Base-by-base conservation (phyloP, 2,888 invertebrate species). In the Hydroisotoma schaefferi region DNA sequence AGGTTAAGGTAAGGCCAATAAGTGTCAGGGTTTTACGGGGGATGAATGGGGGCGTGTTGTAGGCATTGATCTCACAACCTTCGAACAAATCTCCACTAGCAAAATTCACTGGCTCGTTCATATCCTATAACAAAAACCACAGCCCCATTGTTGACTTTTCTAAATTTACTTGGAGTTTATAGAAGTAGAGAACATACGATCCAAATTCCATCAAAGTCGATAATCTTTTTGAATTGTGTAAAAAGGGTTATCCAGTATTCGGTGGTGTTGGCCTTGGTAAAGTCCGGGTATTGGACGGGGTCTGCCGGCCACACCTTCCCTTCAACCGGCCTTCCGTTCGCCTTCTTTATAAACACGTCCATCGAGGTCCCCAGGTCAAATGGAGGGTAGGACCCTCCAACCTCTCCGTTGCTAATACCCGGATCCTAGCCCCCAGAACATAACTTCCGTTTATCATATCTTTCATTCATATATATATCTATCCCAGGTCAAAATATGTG, bases 21-120 rank as follows among this genome's bases (percentile, higher is more conserved):
- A n/a, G n/a, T n/a, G n/a, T n/a, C n/a, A n/a, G n/a, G n/a, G n/a
- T n/a, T 12, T 49, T 81, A 26, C 74, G 78, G 0, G 89, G 90
- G 20, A 79, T 61, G 78, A 88, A 91, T 0, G 87, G 86, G 0
- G 88, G 84, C 59, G 81, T 75, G 69, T 89, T 88, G 0, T 85
- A 78, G 0, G 74, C 63, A 51, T 80, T 81, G 38, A 77, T 72
- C 1, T 80, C 78, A 73, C 86, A 85, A 5, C 84, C 83, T 25
- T 46, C 46, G 0, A 81, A 78, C n/a, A 52, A 33, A 47, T 69
- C 71, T 0, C 87, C 90, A 67, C 85, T 81, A 8, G 83, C 78
- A 77, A 91, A 90, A 78, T 90, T 90, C 0, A 88, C 86, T 0
- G 90, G 90, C 75, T 91, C 91, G 77, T 92, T 91, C 91, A 92